phyloP scores from a whole-genome alignment of 2,888 invertebrate species.

The Sycophila texana region DNA sequence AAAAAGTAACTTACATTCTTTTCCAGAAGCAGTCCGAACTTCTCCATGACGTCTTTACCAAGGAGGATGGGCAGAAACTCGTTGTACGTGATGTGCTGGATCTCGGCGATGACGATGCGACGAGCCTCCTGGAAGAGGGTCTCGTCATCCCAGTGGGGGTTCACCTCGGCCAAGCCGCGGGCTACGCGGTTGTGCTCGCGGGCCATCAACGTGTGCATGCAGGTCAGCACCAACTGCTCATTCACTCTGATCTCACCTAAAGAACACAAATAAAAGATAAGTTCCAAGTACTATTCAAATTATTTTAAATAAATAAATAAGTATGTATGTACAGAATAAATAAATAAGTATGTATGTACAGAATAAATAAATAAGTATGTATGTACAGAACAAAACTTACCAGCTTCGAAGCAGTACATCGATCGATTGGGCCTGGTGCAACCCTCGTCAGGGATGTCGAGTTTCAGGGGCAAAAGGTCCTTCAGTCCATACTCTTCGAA shows the following conservation, averaged over 20 bases:
- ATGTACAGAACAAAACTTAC: slow-evolving; percentile 76
- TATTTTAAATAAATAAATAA: neutral
- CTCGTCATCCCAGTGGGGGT: slow-evolving; percentile 96
- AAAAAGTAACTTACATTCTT: slow-evolving; percentile 80
- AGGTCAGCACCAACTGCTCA: slow-evolving; percentile 91
- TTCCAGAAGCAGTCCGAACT: slow-evolving; percentile 89
- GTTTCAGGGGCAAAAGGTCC: slow-evolving; percentile 90
- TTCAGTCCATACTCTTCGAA: slow-evolving; percentile 92
- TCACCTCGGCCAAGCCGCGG: slow-evolving; percentile 84
- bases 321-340: neutral
- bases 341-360: neutral
- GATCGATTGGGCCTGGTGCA: slow-evolving; percentile 92
- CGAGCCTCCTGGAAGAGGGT: slow-evolving; percentile 92
- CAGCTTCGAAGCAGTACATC: slow-evolving; percentile 95
- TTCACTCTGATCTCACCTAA: slow-evolving; percentile 93
- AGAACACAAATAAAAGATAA: slow-evolving; percentile 11
- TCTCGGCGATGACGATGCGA: slow-evolving; percentile 89
- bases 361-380: neutral
- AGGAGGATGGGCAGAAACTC: slow-evolving; percentile 92
- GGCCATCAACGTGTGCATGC: slow-evolving; percentile 94
- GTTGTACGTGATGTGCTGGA: slow-evolving; percentile 93
- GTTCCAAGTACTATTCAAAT: neutral
- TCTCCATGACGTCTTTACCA: slow-evolving; percentile 94
- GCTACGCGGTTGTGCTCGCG: slow-evolving; percentile 94
- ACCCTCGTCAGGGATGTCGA: slow-evolving; percentile 94